Conservation (phyloP, 2,113 vertebrate species). For the Euleptes europaea region DNA sequence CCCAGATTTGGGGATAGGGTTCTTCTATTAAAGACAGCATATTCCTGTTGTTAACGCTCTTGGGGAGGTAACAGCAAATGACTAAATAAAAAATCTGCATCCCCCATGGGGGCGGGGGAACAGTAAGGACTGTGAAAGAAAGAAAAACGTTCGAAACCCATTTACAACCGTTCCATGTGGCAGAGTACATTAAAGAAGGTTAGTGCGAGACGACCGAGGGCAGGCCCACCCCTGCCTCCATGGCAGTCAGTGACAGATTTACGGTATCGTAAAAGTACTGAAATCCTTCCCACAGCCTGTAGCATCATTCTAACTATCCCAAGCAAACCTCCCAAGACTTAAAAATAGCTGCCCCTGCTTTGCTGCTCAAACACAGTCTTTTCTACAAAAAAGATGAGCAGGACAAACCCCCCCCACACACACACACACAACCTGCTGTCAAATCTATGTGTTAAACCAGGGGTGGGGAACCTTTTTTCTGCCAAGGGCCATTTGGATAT, state of each 20-base stretch:
- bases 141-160: background rate
- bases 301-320: background rate
- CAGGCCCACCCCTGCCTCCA: background rate
- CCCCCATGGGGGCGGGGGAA: no score
- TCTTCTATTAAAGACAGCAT: background rate
- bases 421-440: background rate
- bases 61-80: background rate
- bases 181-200: background rate
- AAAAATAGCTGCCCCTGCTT: background rate
- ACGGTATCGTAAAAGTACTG: background rate
- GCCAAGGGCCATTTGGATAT: no score
- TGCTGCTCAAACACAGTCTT: background rate
- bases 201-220: background rate
- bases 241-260: background rate
- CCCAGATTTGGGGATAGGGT: background rate
- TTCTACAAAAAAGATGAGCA: background rate
- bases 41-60: background rate
- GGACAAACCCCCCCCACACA: background rate
- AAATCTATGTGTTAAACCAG: no score
- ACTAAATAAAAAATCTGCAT: background rate
- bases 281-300: background rate
- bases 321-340: background rate
- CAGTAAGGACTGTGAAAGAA: background rate
- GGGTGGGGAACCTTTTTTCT: no score
- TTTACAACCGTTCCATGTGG: background rate